A percentile compares a stretch with the other conserved stretches of the same genome.
These are phyloP conservation scores for Caranx melampygus DNA, from an alignment of 2,113 vertebrate species.

Conservation along the genomic window DNA sequence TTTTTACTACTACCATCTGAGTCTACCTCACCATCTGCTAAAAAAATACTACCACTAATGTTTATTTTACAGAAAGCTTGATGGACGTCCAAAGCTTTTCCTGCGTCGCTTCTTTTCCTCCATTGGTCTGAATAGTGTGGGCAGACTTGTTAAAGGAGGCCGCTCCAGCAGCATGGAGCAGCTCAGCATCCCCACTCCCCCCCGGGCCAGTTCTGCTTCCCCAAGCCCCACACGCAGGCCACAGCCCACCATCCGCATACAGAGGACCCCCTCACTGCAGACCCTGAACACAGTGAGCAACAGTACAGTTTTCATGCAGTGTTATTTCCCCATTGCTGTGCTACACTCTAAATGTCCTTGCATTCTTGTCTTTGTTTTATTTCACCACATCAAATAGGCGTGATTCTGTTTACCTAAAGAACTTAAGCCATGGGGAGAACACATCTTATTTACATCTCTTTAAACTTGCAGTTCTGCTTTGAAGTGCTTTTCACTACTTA, in stretches of 20 bases:
- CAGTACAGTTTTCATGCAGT: neutral
- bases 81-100: conserved; percentile 82
- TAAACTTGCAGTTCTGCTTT: conserved; percentile 26
- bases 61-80: conserved; percentile 69
- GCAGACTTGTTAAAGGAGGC: conserved; percentile 87
- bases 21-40: neutral
- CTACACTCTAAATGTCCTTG: neutral
- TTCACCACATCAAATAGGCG: conserved; percentile 6
- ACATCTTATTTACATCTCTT: conserved; percentile 11
- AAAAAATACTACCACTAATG: neutral
- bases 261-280: conserved; percentile 91
- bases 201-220: conserved; percentile 62
- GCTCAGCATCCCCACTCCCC: conserved; percentile 60
- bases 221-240: conserved; percentile 70
- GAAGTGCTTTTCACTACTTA: conserved; percentile 33
- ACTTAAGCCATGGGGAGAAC: neutral
- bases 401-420: neutral
- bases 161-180: conserved; percentile 95
- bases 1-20: neutral
- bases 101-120: conserved; percentile 91
- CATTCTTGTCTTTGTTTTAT: conserved; percentile 2
- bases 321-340: conserved; percentile 11
- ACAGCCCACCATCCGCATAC: conserved; percentile 68
- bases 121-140: conserved; percentile 89
- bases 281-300: conserved; percentile 88